Evolutionary conservation across 1,140 invertebrate genomes (phyloP).

Genomic region (Grapholita molesta): DNA sequence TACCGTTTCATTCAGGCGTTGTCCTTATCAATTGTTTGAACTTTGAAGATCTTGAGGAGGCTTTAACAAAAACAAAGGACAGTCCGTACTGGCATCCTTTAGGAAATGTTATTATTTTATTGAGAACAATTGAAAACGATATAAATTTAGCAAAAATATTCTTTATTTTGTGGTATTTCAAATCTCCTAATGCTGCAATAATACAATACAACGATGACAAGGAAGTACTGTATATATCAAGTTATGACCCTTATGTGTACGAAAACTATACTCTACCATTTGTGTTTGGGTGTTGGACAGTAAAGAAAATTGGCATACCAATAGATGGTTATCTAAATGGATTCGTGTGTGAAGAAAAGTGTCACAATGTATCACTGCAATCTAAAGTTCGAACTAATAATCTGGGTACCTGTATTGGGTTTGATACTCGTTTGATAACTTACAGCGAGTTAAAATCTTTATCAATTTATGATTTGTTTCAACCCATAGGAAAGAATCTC

Average conservation of each 20-base stretch:
- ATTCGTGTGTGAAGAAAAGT: conserved; percentile 50
- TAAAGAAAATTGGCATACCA: conserved; percentile 47
- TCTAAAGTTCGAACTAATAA: conserved; percentile 48
- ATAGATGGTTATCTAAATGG: conserved; percentile 39
- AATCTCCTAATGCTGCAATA: conserved; percentile 47
- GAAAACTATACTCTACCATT: conserved; percentile 44
- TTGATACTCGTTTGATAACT: conserved; percentile 35
- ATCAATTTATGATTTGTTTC: conserved; percentile 40
- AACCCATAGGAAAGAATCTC: conserved; percentile 55
- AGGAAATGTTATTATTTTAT: conserved; percentile 52
- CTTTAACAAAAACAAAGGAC: conserved; percentile 35
- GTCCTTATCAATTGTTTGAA: conserved; percentile 45
- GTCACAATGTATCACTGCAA: conserved; percentile 49
- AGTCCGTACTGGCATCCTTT: conserved; percentile 57
- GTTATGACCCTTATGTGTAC: conserved; percentile 50
- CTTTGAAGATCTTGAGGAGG: conserved; percentile 45
- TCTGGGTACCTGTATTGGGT: conserved; percentile 63
- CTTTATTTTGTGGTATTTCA: conserved; percentile 58
- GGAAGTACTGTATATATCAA: conserved; percentile 34
- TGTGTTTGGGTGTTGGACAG: conserved; percentile 53
- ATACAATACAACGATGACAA: conserved; percentile 43
- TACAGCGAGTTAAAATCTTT: conserved; percentile 32
- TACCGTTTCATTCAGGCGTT: conserved; percentile 45
- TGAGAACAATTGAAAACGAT: conserved; percentile 32
- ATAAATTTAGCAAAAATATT: conserved; percentile 46